Evolutionary conservation across 2,888 invertebrate genomes (phyloP), one percentile per base, ranked within the genome.

Genomic region (Nymphalis polychloros): DNA sequence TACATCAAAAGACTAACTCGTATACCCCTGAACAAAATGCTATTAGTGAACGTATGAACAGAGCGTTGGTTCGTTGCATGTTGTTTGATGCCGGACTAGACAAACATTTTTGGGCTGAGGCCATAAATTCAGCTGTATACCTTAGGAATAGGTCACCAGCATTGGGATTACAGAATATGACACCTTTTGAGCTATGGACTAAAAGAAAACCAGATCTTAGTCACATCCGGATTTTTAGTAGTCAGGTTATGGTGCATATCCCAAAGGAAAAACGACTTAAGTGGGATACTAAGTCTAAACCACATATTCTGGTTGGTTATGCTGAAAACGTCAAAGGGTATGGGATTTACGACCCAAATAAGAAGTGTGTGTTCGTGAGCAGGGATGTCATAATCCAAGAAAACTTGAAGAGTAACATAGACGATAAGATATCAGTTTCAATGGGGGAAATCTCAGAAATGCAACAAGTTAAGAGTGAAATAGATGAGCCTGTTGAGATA

Each of bases 11-110:
- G 19, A 66, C 61, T 4, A 60, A 53, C 23, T 7, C n/a, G 8
- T 55, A 66, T 16, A 66, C 61, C 8, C 61, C 61, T 0, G 62
- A 67, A 62, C 62, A 67, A 20, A 67, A 67, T 49, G 67, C 57
- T 16, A 23, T 62, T 3, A 49, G 55, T 41, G 57, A 67, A 53
- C 10, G 66, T 0, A 16, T 49, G 2, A 67, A 67, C 48, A 19
- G 67, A 27, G 49, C 67, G 3, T 13, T 53, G 8, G 53, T 53
- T 27, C 23, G 49, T 4, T 67, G 62, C 8, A 20, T 67, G 10
- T 49, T 67, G 17, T 57, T 57, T 59, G 62, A 57, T 62, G 62
- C 62, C 1, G 20, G 48, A 6, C 27, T 60, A n/a, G 47, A 27
- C n/a, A 60, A 47, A 5, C 17, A 3, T 8, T 48, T 47, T 13